These are phyloP conservation scores for Drymonia ruficornis DNA, from an alignment of 2,888 invertebrate species.

Conservation along the genomic window DNA sequence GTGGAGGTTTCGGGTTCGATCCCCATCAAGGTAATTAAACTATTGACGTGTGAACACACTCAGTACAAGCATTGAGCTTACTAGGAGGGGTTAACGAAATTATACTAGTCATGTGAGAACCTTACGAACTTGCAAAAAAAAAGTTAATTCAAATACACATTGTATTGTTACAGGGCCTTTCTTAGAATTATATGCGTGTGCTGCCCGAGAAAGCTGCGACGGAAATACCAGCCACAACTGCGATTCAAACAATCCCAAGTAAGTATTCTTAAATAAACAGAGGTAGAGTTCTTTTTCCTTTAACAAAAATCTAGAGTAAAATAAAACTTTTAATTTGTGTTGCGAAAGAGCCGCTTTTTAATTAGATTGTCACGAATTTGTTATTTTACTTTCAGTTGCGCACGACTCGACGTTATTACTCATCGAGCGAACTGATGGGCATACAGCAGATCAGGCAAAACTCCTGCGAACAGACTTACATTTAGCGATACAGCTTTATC, in stretches of 20 bases:
- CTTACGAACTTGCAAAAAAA: too few species aligned
- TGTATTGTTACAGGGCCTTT: conserved; percentile 92
- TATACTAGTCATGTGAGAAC: too few species aligned
- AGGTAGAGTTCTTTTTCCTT: conserved; percentile 48
- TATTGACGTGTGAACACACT: too few species aligned
- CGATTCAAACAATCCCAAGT: conserved; percentile 95
- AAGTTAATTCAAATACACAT: conserved; percentile 1
- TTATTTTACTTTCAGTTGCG: conserved; percentile 88
- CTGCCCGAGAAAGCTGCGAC: conserved; percentile 92
- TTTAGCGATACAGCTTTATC: conserved; percentile 84
- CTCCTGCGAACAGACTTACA: conserved; percentile 94
- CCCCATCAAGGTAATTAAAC: too few species aligned
- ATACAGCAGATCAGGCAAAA: conserved; percentile 90
- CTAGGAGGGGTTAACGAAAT: too few species aligned
- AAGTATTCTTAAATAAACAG: conserved; percentile 28
- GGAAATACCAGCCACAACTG: conserved; percentile 93
- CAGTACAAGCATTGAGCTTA: too few species aligned
- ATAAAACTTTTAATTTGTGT: conserved; percentile 32
- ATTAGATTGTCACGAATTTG: conserved; percentile 54
- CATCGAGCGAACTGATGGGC: conserved; percentile 90
- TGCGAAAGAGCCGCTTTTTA: conserved; percentile 36
- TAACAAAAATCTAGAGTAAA: too few species aligned
- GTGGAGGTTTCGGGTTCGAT: too few species aligned
- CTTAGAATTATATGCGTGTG: conserved; percentile 95
- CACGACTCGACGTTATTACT: conserved; percentile 90